Evolutionary conservation across 2,797 vertebrate species (phyloP), one percentile per base, ranked within the genome.

Genomic region (Epinephelus awoara): DNA sequence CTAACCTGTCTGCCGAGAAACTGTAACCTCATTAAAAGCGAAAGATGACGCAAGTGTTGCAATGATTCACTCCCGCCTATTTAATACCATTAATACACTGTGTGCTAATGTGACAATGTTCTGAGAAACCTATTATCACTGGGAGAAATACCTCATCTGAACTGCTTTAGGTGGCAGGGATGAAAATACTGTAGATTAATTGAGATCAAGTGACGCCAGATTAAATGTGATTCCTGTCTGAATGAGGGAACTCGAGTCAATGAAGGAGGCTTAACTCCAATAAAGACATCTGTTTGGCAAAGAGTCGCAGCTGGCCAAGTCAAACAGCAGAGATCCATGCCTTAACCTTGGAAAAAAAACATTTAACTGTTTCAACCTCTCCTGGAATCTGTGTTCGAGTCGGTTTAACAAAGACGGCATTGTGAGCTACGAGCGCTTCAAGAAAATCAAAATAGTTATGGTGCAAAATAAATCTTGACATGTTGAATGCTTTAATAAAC

Each of bases 241-340:
- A 81, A 71, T 79, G 57, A 66, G 47, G 58, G 25, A 72, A 67
- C 42, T 27, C 25, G 55, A 77, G 65, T 79, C 49, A 85, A 47
- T 57, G 51, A 83, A 40, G 62, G 62, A 82, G 55, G 65, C 46
- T 58, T 27, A 40, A 80, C 42, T 83, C 82, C 65, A 86, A 67
- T 54, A 77, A 75, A 84, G 72, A 92, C 82, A 84, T 90, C 79
- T 85, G 88, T 85, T 86, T 76, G 65, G 82, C 77, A 77, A 70
- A 82, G 71, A 29, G 14, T 38, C 49, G 46, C 71, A 40, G 64
- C 67, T 78, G 79, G 85, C 80, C 77, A 76, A 88, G 70, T 79
- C 59, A 82, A 88, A 83, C 63, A 80, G 68, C 34, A 85, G 70
- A 71, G 54, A 68, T 73, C 61, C 64, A 71, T 69, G 63, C 49